Percentiles rank a stretch among this genome's conserved stretches.
Evolutionary conservation across 2,888 invertebrate genomes (phyloP).

Genomic region (Lysandra bellargus): DNA sequence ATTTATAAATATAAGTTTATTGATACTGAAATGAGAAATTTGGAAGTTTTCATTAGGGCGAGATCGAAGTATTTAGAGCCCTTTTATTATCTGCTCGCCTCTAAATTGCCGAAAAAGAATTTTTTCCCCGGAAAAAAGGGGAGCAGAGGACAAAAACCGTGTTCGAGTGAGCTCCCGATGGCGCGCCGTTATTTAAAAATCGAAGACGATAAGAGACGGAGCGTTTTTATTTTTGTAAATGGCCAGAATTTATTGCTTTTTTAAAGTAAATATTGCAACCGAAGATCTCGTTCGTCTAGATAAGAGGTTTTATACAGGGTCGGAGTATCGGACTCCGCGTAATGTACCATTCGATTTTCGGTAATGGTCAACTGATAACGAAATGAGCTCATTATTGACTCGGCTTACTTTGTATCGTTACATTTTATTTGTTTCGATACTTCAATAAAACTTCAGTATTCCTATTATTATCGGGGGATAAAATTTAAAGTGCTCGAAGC

Average conservation of each 20-base stretch:
- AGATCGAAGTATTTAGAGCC: constrained; percentile 78
- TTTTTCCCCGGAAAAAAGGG: constrained; percentile 72
- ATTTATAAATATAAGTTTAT: constrained; percentile 45
- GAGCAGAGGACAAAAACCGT: constrained; percentile 72
- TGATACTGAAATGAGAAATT: constrained; percentile 73
- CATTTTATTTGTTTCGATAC: constrained; percentile 46
- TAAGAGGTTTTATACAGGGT: constrained; percentile 75
- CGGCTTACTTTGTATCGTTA: constrained; percentile 69
- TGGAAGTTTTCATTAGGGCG: constrained; percentile 78
- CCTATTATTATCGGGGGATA: constrained; percentile 11
- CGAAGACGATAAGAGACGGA: constrained; percentile 77
- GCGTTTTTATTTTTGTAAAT: constrained; percentile 78
- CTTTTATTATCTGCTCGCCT: constrained; percentile 80
- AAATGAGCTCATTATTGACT: constrained; percentile 77
- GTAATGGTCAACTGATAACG: constrained; percentile 81
- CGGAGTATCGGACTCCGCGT: constrained; percentile 71
- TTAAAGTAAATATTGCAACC: constrained; percentile 73
- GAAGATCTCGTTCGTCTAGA: constrained; percentile 67
- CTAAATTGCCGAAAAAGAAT: constrained; percentile 79
- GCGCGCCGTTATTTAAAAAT: constrained; percentile 77
- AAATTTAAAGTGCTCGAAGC: constrained; percentile 15
- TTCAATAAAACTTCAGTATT: constrained; percentile 26
- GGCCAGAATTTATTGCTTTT: constrained; percentile 74
- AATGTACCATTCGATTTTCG: constrained; percentile 78
- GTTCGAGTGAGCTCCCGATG: constrained; percentile 73